A percentile compares a stretch with the other conserved stretches of the same genome.
phyloP scores from a whole-genome alignment of 2,888 invertebrate genomes.

The Coleophora flavipennella region DNA sequence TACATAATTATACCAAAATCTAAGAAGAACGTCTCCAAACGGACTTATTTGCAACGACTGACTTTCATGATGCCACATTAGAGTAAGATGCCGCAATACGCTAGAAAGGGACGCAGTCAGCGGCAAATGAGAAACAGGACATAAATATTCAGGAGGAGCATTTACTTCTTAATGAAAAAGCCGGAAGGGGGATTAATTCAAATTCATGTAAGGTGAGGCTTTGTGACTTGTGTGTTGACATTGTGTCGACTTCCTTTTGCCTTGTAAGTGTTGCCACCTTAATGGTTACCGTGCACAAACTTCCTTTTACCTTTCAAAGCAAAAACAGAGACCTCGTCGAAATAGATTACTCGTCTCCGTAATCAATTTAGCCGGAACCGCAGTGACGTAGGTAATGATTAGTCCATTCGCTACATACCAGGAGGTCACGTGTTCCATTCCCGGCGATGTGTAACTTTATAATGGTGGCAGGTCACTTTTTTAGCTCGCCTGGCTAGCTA shows the following conservation, averaged over 20 bases:
- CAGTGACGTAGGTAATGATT: no score
- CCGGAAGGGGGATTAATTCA: conserved; percentile 37
- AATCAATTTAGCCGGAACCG: no score
- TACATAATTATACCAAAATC: conserved; percentile 4
- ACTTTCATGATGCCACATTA: conserved; percentile 22
- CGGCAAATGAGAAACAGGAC: conserved; percentile 30
- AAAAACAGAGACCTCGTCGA: no score
- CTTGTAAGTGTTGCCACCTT: no score
- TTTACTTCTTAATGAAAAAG: conserved; percentile 46
- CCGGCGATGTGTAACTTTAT: no score
- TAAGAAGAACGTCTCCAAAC: conserved; percentile 10
- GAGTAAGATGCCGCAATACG: conserved; percentile 4
- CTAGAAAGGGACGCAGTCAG: conserved; percentile 14
- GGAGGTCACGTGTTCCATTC: no score
- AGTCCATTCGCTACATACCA: no score
- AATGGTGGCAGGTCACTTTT: no score
- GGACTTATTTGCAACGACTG: conserved; percentile 25
- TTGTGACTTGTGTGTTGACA: conserved; percentile 23
- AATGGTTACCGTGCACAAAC: no score
- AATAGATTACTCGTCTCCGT: no score
- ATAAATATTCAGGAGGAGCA: conserved; percentile 46
- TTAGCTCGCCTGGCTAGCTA: no score
- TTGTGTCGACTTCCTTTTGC: not conserved
- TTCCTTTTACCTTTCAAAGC: no score
- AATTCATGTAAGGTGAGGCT: conserved; percentile 28